Evolutionary conservation across 2,797 vertebrate genomes (phyloP), one percentile per base, ranked within the genome.

Genomic region (Spinus pinus): DNA sequence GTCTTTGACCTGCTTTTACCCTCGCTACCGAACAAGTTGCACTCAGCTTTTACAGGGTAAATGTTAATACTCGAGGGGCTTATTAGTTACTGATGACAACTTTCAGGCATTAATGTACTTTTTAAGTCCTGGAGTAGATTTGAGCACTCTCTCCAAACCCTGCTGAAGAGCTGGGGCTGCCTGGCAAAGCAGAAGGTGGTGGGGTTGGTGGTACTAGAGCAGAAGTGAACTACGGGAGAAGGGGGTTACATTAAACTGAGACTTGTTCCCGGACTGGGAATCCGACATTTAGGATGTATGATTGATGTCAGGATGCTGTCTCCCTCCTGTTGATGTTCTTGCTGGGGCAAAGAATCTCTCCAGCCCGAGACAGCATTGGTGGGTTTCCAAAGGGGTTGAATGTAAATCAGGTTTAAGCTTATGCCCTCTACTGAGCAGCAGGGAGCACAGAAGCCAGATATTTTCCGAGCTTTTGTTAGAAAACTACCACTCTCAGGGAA

Each of bases 1-100:
- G 2, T 69, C 77, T 95, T 60, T 90, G 94, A 95, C 94, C 92
- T 90, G 94, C 54, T 78, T 87, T 94, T 93, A 67, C 85, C 69
- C 72, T 88, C 37, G 6, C 54, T 69, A n/a, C 79, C 0, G 0
- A 56, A 47, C 31, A 3, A 4, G 24, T 50, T 62, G 58, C 61
- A 4, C 49, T 62, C 86, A 12, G 79, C 81, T 90, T 86, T 91
- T 86, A 50, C 44, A 72, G 81, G 85, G 90, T 88, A 88, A 86
- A 51, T 79, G 75, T 54, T 90, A 73, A 39, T 65, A 58, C 50
- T 81, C 5, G 0, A 47, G 71, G 69, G 81, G 31, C 39, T 89
- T 89, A 49, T 66, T 86, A 84, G 84, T 80, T 87, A 23, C 9
- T 7, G 7, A 67, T 56, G 85, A 54, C 37, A 58, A 28, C 73